phyloP scores from a whole-genome alignment of 2,888 invertebrate species.

The Caenorhabditis drosophilae region DNA sequence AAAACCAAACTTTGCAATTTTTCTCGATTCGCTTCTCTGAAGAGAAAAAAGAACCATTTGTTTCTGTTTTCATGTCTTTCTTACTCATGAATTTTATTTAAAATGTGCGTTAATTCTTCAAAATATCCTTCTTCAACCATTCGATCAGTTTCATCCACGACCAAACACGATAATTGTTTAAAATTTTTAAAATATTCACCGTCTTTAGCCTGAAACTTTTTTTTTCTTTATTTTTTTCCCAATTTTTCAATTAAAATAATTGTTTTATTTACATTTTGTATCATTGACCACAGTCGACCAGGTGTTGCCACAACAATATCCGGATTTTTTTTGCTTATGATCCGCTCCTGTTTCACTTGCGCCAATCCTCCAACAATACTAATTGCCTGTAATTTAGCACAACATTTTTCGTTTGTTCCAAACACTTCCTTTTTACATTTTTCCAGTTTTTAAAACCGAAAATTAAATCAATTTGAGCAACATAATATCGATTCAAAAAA shows the following conservation, averaged over 20 bases:
- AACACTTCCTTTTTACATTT: too few species aligned
- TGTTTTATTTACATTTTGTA: slow-evolving; percentile 75
- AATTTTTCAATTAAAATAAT: neutral
- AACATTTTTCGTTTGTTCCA: neutral
- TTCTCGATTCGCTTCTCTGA: slow-evolving; percentile 21
- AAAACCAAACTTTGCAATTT: slow-evolving; percentile 90
- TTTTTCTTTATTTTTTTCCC: neutral
- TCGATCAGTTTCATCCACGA: slow-evolving; percentile 96
- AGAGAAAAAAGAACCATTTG: too few species aligned
- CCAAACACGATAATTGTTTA: slow-evolving; percentile 76
- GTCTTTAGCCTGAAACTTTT: slow-evolving; percentile 39
- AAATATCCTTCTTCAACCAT: slow-evolving; percentile 97
- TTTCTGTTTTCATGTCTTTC: too few species aligned
- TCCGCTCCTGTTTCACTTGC: slow-evolving; percentile 87
- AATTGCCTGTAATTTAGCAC: slow-evolving; percentile 75
- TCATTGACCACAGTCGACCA: slow-evolving; percentile 92
- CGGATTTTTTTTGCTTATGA: slow-evolving; percentile 79
- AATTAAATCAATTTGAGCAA: too few species aligned
- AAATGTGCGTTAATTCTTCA: slow-evolving; percentile 82
- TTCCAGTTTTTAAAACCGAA: too few species aligned
- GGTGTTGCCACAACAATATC: slow-evolving; percentile 97
- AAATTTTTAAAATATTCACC: slow-evolving; percentile 67
- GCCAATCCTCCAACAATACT: slow-evolving; percentile 93
- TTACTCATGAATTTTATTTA: slow-evolving; percentile 86
- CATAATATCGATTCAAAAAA: too few species aligned